Base-by-base conservation (phyloP, 2,113 vertebrate genomes). In the Colossoma macropomum region DNA sequence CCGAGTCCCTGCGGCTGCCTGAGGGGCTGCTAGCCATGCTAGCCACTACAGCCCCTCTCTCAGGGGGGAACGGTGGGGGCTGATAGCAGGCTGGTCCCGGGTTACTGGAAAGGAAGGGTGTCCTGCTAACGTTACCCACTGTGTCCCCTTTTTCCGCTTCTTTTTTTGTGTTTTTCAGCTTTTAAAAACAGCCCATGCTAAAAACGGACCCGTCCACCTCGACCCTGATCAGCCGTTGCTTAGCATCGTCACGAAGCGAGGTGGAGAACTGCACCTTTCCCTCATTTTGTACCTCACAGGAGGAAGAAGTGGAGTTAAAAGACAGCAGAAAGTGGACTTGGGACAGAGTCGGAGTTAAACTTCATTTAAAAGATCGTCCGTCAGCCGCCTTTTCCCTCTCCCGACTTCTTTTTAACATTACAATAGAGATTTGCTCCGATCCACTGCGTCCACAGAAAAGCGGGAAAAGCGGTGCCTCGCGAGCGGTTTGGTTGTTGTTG, bases 361-460 rank as follows among this genome's bases (percentile, higher is more conserved):
- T n/a, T 23, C 19, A 9, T 27, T 23, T 11, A 5, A 11, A 27
- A 2, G 12, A 0, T 72, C 25, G 75, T 81, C 65, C 41, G 68
- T 81, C 75, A 80, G 52, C 83, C 84, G 90, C 89, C 92, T 94
- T 94, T 45, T 93, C 93, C 92, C 92, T 89, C 90, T 91, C 89
- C 90, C 72, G 89, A 93, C 81, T 89, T 92, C 88, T 83, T 92
- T 96, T 97, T 96, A 96, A 94, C 97, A 97, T 97, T 93, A 97
- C 96, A 97, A 97, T 95, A 91, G 94, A 92, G 0, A 93, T 95
- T 94, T 94, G 91, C 93, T 92, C 92, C 95, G 95, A 95, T 92
- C 93, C 94, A 94, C 86, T 93, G 96, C 92, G 93, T 94, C 89
- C 85, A 89, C 94, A 96, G 95, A 97, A 92, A 94, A 88, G 84